phyloP scores from a whole-genome alignment of 2,113 vertebrate genomes.

The Pseudois nayaur region DNA sequence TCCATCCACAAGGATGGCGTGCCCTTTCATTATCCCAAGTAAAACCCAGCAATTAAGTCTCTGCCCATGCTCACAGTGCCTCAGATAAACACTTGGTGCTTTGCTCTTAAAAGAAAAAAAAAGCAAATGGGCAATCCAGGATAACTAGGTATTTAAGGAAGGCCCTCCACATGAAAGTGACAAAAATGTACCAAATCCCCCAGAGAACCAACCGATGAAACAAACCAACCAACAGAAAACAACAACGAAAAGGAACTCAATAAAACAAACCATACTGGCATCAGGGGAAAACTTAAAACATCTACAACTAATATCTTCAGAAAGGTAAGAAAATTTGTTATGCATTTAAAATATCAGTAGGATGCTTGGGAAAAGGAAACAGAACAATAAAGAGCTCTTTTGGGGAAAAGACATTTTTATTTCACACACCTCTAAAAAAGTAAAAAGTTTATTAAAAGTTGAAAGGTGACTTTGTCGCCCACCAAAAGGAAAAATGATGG shows the following conservation, averaged over 20 bases:
- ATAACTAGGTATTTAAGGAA: not conserved
- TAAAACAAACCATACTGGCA: not conserved
- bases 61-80: not conserved
- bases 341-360: not conserved
- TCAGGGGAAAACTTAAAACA: not conserved
- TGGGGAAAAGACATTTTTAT: not conserved
- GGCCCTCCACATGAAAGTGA: not conserved
- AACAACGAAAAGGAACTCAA: not conserved
- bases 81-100: not conserved
- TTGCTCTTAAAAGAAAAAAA: not conserved
- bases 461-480: not conserved
- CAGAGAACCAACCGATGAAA: not conserved
- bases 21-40: not conserved
- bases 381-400: not conserved
- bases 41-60: not conserved
- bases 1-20: not conserved
- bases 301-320: not conserved
- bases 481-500: not conserved
- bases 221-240: not conserved
- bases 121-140: not conserved
- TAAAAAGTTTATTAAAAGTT: not conserved
- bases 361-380: not conserved
- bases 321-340: not conserved
- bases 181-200: not conserved
- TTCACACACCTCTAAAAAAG: not conserved